Evolutionary conservation across 2,888 invertebrate species (phyloP), one percentile per base, ranked within the genome.

Genomic region (Meghimatium bilineatum): DNA sequence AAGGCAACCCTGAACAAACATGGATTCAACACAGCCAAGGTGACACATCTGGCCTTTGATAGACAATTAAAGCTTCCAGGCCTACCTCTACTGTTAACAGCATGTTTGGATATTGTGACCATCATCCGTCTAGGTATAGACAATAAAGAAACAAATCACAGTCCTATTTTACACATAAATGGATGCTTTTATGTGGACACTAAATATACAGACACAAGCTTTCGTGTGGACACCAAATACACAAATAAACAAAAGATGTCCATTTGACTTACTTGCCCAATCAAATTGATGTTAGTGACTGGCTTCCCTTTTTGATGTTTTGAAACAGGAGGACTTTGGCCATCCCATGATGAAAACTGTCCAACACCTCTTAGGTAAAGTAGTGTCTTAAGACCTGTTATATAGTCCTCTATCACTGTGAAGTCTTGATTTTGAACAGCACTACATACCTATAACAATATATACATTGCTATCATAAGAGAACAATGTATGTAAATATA

Each of bases 391-490:
- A 99, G 94, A 0, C 98, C 98, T 0, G 96, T 96, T 83, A 96
- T 95, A 93, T 99, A 99, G 94, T 99, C 99, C 20, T 99, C 97
- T 75, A 99, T 96, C 0, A 99, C 94, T 0, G 99, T 99, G 92
- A 98, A 99, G 94, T 99, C 99, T 94, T 99, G 99, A 94, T 99
- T 99, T 94, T 99, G 99, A 34, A 99, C 96, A 0, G 99, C 97
- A 90, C 98, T 99, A 94, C 99, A 97, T 83, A 98, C 95, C 96
- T 97, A 90, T 0, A 66, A 8, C 3, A 52, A 29, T 26, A 44
- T 10, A 44, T n/a, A 38, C 12, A 72, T 10, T 29, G 1, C 17
- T n/a, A 49, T 49, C 14, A 49, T 23, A 66, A 32, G 17, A 1
- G 34, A 10, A 63, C 56, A 56, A 56, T 63, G 63, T 63, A 29